Conservation (phyloP, 1,140 invertebrate species). For the Chlorops oryzae region DNA sequence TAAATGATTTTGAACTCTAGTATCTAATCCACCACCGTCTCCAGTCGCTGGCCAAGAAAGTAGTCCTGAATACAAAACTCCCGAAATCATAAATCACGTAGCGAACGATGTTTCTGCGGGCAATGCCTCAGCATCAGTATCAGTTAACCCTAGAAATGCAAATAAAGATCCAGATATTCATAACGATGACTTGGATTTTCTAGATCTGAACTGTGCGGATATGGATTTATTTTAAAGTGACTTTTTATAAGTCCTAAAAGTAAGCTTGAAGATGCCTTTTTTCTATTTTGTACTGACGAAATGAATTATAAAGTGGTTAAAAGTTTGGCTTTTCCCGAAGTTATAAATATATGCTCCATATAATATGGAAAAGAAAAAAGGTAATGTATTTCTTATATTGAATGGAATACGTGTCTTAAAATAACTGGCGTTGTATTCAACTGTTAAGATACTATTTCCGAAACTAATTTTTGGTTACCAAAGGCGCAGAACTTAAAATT, state of each 20-base stretch:
- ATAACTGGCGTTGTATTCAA: too few relatives aligned
- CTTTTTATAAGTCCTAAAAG: background rate
- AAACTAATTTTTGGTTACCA: too few relatives aligned
- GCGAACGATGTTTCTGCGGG: slow-evolving; percentile 30
- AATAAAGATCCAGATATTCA: slow-evolving; percentile 46
- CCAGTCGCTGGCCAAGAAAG: slow-evolving; percentile 69
- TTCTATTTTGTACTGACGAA: background rate
- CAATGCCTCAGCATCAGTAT: slow-evolving; percentile 32
- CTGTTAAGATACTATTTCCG: too few relatives aligned
- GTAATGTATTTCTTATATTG: too few relatives aligned
- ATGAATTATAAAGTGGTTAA: background rate
- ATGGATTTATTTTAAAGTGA: slow-evolving; percentile 65
- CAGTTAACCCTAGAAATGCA: slow-evolving; percentile 24
- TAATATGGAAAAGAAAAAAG: too few relatives aligned
- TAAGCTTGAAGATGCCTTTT: background rate
- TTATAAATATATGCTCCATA: too few relatives aligned
- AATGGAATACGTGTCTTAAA: too few relatives aligned
- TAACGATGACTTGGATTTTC: slow-evolving; percentile 64
- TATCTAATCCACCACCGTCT: slow-evolving; percentile 70
- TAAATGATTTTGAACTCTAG: slow-evolving; percentile 20
- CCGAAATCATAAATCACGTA: slow-evolving; percentile 52
- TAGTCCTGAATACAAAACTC: slow-evolving; percentile 57
- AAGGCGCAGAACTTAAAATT: too few relatives aligned
- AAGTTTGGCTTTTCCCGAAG: too few relatives aligned
- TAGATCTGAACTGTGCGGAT: slow-evolving; percentile 63